Evolutionary conservation across 2,797 vertebrate species (phyloP).

Genomic region (Linurgus olivaceus): DNA sequence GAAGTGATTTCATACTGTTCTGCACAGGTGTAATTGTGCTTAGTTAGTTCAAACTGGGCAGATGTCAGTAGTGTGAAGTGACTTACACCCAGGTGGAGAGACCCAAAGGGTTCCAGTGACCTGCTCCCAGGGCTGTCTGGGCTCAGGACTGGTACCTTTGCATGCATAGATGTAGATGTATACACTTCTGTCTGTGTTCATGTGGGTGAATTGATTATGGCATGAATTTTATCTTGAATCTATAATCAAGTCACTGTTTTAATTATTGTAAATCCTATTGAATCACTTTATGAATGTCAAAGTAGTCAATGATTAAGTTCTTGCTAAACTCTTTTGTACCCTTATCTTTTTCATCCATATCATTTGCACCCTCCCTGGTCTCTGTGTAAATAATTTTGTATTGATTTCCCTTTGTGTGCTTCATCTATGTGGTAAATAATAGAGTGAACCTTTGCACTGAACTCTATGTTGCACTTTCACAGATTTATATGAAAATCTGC

Average conservation of each 20-base stretch:
- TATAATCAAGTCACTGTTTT: background rate
- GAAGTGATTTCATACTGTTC: background rate
- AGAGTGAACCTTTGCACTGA: background rate
- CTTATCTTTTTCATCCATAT: background rate
- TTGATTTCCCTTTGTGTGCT: background rate
- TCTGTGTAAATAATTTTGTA: background rate
- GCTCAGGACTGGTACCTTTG: background rate
- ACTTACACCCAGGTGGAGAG: fast-evolving
- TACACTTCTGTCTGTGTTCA: background rate
- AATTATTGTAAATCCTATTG: background rate
- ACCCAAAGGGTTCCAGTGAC: background rate
- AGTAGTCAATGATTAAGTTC: background rate
- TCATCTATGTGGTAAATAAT: background rate
- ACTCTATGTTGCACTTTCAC: background rate
- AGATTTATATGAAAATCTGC: background rate
- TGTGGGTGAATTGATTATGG: background rate
- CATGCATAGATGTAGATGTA: no score
- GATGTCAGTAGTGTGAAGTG: background rate
- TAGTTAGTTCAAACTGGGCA: background rate
- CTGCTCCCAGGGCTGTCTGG: background rate
- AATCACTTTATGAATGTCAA: background rate
- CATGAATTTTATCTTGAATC: background rate
- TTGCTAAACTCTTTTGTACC: background rate
- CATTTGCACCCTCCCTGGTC: background rate
- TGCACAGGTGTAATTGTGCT: background rate